phyloP scores from a whole-genome alignment of 2,797 vertebrate species.

The Nasua narica region DNA sequence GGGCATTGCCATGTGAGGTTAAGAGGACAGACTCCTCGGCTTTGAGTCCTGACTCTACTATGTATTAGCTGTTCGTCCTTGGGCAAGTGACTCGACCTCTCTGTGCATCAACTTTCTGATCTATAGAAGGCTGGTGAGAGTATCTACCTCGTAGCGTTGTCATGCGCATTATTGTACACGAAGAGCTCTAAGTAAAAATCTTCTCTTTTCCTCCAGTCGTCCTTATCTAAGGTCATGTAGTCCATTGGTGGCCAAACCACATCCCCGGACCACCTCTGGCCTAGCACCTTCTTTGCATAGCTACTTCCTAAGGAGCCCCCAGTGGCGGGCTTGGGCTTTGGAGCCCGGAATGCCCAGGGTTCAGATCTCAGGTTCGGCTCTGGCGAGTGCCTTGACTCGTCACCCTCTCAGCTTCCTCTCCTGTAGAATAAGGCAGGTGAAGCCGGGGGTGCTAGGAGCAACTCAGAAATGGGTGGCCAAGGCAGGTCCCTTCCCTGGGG shows the following conservation, averaged over 20 bases:
- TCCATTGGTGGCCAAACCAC: background rate
- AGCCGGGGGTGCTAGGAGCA: background rate
- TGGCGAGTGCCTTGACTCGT: background rate
- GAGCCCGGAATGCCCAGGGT: background rate
- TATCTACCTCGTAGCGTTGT: background rate
- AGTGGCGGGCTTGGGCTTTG: background rate
- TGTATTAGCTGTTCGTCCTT: background rate
- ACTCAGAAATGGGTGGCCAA: background rate
- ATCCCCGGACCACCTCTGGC: background rate
- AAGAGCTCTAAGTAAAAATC: background rate
- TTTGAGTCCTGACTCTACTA: background rate
- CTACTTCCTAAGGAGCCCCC: background rate
- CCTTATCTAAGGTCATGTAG: background rate
- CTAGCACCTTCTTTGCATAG: background rate
- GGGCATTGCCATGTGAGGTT: fast-evolving
- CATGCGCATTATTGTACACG: background rate
- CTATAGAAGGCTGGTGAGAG: background rate
- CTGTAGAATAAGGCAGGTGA: background rate
- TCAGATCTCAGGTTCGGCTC: background rate
- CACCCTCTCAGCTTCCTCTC: background rate
- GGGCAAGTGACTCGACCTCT: background rate
- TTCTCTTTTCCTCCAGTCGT: background rate
- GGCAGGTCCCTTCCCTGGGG: background rate
- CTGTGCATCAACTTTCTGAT: background rate
- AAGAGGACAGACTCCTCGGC: background rate